Conservation (phyloP, 2,888 invertebrate species). For the Molorchus minor region DNA sequence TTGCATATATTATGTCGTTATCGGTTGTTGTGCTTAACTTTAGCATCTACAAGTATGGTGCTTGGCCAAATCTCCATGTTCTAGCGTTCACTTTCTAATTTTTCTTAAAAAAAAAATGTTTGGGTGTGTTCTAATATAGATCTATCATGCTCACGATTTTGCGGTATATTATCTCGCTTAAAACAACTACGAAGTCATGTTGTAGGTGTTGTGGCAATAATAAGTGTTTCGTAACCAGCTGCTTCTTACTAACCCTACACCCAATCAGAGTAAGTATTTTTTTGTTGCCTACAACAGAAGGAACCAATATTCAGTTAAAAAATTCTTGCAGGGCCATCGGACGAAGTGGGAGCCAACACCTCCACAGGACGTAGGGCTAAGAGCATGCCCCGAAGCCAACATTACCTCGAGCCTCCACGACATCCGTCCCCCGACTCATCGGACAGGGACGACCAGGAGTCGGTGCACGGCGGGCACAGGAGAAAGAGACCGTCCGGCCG, state of each 20-base stretch:
- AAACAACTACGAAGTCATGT: too few relatives aligned
- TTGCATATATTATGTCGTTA: too few relatives aligned
- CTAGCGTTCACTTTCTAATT: too few relatives aligned
- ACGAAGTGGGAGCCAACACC: background rate
- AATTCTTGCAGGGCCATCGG: background rate
- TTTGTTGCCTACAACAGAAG: background rate
- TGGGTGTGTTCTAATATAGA: too few relatives aligned
- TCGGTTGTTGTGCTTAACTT: too few relatives aligned
- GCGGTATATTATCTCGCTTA: too few relatives aligned
- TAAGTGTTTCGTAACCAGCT: background rate
- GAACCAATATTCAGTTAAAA: too few relatives aligned
- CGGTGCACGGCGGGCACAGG: slow-evolving; percentile 12
- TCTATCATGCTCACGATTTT: too few relatives aligned
- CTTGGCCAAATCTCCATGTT: too few relatives aligned
- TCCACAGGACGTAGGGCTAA: slow-evolving; percentile 44
- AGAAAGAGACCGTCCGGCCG: slow-evolving; percentile 21
- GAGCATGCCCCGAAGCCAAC: slow-evolving; percentile 50
- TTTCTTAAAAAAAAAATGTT: too few relatives aligned
- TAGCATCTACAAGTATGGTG: too few relatives aligned
- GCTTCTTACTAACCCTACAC: background rate
- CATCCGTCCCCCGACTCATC: slow-evolving; percentile 51
- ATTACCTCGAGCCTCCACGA: slow-evolving; percentile 54
- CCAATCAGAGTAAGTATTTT: background rate
- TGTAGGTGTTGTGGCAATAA: too few relatives aligned
- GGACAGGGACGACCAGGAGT: slow-evolving; percentile 41